These are phyloP conservation scores for Gonocerus acuteangulatus DNA, from an alignment of 2,888 invertebrate genomes.

Conservation along the genomic window DNA sequence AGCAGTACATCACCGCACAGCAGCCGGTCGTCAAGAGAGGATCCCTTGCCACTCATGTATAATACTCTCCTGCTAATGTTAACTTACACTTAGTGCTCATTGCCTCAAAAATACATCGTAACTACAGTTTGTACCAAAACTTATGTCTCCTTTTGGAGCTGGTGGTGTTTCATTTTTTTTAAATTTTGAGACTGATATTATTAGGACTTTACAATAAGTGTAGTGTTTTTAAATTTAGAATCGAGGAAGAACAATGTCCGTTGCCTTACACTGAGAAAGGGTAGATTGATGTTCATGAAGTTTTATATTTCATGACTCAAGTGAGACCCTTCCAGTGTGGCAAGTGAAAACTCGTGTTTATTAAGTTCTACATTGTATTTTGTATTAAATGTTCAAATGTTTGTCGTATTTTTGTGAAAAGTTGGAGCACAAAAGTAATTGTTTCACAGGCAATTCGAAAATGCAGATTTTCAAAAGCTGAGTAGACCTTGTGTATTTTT, in stretches of 20 bases:
- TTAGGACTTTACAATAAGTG: constrained; percentile 23
- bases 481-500: constrained; percentile 32
- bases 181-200: constrained; percentile 24
- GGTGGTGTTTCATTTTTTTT: constrained; percentile 17
- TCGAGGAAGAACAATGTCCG: constrained; percentile 1
- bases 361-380: constrained; percentile 13
- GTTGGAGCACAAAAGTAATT: constrained; percentile 20
- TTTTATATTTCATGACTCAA: background rate
- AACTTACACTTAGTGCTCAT: constrained; percentile 27
- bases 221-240: constrained; percentile 17
- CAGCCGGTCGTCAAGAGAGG: constrained; percentile 54
- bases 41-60: constrained; percentile 60
- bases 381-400: constrained; percentile 17
- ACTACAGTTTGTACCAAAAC: constrained; percentile 6
- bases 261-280: constrained; percentile 14
- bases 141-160: background rate
- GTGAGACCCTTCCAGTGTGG: constrained; percentile 10
- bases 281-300: background rate
- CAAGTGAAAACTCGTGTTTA: constrained; percentile 9
- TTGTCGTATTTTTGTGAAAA: constrained; percentile 23
- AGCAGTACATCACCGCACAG: constrained; percentile 52
- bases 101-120: constrained; percentile 8
- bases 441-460: background rate
- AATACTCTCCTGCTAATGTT: constrained; percentile 39
- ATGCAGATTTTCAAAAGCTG: constrained; percentile 14